Base-by-base conservation (phyloP, 2,113 vertebrate genomes). In the Ptilonorhynchus violaceus region DNA sequence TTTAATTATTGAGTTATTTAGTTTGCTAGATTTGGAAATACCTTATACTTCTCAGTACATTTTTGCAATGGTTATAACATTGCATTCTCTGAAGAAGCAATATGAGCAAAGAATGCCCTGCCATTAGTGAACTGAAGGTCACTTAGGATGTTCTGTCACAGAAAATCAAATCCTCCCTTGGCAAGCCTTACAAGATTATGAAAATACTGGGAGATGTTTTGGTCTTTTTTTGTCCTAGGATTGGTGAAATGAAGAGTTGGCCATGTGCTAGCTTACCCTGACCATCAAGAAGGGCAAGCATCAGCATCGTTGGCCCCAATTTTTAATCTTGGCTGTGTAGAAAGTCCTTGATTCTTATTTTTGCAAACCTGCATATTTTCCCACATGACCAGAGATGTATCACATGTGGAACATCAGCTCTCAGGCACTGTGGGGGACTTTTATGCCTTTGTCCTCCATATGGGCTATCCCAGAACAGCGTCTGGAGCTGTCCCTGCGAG, bases 81-180 rank as follows among this genome's bases (percentile, higher is more conserved):
- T 82, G 44, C 27, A 72, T 5, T 68, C 64, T 76, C 28, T 73
- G 63, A 77, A 92, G 53, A 92, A 73, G 39, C 22, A 85, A 52
- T 73, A 42, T 62, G 67, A 91, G 50, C 42, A 31, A 93, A 84
- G 35, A 94, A 63, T 63, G 50, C 30, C 8, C 68, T 69, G 50
- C 11, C 33, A 47, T 42, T 42, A 80, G 37, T 83, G 50, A 88
- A 69, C 46, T 62, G 72, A 92, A 94, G 72, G 88, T 92, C 75
- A 66, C 59, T 86, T 80, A 74, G 23, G 55, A 78, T 67, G 42
- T 87, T 87, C 77, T 89, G 68, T 42, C 30, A 69, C 50, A 44
- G 64, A 75, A 93, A 93, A 92, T 94, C 24, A 92, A 79, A 92
- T 74, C 39, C 33, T 91, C 6, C 28, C 22, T 74, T 80, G 85